Percentiles rank a stretch among this genome's conserved stretches.
phyloP scores from a whole-genome alignment of 2,113 vertebrate species.

The Ptilonorhynchus violaceus region DNA sequence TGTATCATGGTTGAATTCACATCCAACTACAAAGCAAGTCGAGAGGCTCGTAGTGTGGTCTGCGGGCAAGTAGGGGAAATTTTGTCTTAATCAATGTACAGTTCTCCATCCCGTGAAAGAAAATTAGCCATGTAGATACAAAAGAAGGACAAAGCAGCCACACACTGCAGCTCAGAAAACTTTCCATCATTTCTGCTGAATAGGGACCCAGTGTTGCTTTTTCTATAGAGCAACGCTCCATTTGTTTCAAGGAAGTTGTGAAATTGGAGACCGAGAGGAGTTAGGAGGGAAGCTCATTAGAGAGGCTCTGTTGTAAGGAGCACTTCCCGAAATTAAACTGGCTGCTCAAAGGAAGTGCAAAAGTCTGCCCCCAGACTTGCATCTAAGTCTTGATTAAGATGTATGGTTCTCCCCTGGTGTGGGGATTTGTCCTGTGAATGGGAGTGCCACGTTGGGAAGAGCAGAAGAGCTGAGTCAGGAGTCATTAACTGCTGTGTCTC shows the following conservation, averaged over 20 bases:
- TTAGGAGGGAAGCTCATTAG: constrained; percentile 21
- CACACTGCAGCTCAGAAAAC: constrained; percentile 33
- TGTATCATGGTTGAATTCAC: constrained; percentile 57
- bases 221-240: constrained; percentile 41
- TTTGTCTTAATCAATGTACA: constrained; percentile 45
- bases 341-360: constrained; percentile 22
- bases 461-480: constrained; percentile 24
- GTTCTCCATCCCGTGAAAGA: constrained; percentile 47
- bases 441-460: background rate
- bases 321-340: constrained; percentile 23
- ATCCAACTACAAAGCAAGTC: background rate
- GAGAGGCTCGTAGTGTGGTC: constrained; percentile 36
- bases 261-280: constrained; percentile 16
- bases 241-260: constrained; percentile 61
- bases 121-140: constrained; percentile 21
- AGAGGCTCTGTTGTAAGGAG: constrained; percentile 1
- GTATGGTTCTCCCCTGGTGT: background rate
- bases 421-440: background rate
- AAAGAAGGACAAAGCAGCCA: constrained; percentile 44
- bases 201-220: constrained; percentile 23
- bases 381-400: constrained; percentile 21
- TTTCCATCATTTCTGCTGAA: constrained; percentile 54
- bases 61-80: constrained; percentile 4
- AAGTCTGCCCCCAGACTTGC: constrained; percentile 21
- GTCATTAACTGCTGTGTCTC: background rate